A percentile compares a stretch with the other conserved stretches of the same genome.
These are phyloP conservation scores for Ricordea florida DNA, from an alignment of 92 coral and sea anemone species.

Conservation along the genomic window DNA sequence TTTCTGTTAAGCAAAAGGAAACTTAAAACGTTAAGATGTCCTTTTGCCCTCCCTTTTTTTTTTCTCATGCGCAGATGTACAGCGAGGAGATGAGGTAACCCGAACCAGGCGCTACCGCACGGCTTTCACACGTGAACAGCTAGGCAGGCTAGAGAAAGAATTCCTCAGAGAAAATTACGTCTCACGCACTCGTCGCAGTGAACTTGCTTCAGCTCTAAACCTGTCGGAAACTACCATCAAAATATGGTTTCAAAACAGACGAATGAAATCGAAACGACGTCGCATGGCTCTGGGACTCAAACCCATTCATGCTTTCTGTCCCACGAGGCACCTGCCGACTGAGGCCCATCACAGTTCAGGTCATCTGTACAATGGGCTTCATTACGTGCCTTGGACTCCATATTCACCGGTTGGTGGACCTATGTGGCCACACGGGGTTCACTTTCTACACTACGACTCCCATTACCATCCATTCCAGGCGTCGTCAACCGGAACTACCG, in stretches of 20 bases:
- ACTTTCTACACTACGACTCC: conserved; percentile 82
- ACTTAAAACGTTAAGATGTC: too few relatives aligned
- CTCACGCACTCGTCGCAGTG: conserved; percentile 84
- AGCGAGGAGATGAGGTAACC: conserved; percentile 53
- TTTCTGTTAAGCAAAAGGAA: too few relatives aligned
- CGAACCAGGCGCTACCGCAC: conserved; percentile 87
- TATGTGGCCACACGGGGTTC: conserved; percentile 82
- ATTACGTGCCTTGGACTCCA: conserved; percentile 85
- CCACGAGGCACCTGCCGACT: conserved; percentile 70
- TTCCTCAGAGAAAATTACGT: conserved; percentile 88
- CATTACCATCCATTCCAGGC: conserved; percentile 76
- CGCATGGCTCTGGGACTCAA: conserved; percentile 91
- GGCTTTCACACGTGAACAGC: conserved; percentile 89
- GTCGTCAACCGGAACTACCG: conserved; percentile 21
- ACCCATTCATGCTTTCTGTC: conserved; percentile 70
- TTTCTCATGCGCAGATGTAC: neutral
- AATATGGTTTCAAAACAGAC: conserved; percentile 91
- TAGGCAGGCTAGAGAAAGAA: conserved; percentile 85
- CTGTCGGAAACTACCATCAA: conserved; percentile 91
- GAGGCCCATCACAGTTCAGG: conserved; percentile 70
- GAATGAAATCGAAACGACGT: conserved; percentile 88
- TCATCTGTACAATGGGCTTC: conserved; percentile 84
- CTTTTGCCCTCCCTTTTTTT: too few relatives aligned
- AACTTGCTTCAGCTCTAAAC: conserved; percentile 76
- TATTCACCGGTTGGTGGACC: conserved; percentile 74